phyloP scores from a whole-genome alignment of 2,888 invertebrate genomes.

The Folsomia manolachei region DNA sequence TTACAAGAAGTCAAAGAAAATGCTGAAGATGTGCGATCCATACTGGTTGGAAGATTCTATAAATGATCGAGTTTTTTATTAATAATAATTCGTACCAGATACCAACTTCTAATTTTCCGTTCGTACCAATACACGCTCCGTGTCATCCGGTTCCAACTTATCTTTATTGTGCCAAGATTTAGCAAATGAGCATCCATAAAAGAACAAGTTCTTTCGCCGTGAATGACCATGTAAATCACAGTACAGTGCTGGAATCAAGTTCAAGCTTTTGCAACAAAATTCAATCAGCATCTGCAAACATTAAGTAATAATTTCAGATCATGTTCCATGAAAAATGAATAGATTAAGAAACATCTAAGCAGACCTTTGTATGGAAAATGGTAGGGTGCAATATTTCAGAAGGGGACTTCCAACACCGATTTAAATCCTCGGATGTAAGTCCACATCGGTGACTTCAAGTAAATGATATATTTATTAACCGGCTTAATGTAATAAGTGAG shows the following conservation, averaged over 20 bases:
- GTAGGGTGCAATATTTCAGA: conserved; percentile 72
- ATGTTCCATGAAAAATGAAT: conserved; percentile 54
- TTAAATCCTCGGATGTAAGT: conserved; percentile 78
- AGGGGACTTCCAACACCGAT: conserved; percentile 78
- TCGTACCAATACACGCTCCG: conserved; percentile 14
- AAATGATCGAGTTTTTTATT: background rate
- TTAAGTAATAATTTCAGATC: background rate
- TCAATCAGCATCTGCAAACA: conserved; percentile 39
- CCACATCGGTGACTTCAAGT: conserved; percentile 69
- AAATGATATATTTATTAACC: no score
- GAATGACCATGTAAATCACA: conserved; percentile 95
- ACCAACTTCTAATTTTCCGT: background rate
- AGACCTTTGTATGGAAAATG: conserved; percentile 71
- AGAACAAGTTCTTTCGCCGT: conserved; percentile 89
- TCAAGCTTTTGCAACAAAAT: conserved; percentile 36
- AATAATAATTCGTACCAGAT: background rate
- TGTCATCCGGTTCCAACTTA: conserved; percentile 38
- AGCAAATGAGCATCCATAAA: conserved; percentile 73
- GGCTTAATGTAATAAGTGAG: no score
- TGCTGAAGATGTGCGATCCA: conserved; percentile 68
- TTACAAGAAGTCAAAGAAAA: conserved; percentile 67
- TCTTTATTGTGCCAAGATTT: conserved; percentile 44
- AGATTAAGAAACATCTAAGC: background rate
- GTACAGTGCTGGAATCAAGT: conserved; percentile 60
- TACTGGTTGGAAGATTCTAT: conserved; percentile 68